These are phyloP conservation scores for Trachelus stipa DNA, from an alignment of 2,888 invertebrate species.

Conservation along the genomic window DNA sequence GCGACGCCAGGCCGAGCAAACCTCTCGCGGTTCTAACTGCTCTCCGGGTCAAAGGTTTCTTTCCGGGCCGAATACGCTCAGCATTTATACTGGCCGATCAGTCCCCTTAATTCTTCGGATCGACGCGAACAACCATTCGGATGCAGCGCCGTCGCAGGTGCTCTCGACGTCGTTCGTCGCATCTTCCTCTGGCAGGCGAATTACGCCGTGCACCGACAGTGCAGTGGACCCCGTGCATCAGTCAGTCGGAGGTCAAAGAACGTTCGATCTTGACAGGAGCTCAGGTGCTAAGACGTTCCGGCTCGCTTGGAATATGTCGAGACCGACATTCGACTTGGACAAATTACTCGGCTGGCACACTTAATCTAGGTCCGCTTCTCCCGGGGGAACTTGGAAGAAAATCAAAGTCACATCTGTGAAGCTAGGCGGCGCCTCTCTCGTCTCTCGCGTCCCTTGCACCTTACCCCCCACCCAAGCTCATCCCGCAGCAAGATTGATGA, in stretches of 20 bases:
- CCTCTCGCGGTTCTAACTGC: neutral
- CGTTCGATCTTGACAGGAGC: slow-evolving; percentile 22
- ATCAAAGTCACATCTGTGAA: slow-evolving; percentile 67
- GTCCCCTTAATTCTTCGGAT: too few relatives aligned
- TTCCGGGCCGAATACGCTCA: too few relatives aligned
- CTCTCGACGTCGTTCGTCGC: neutral
- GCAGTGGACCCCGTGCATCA: too few relatives aligned
- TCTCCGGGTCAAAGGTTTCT: too few relatives aligned
- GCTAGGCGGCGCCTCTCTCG: slow-evolving; percentile 51
- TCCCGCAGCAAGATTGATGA: slow-evolving; percentile 62
- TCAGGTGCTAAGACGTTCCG: slow-evolving; percentile 43
- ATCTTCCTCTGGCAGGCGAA: too few relatives aligned
- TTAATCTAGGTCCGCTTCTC: slow-evolving; percentile 60
- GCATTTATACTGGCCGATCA: too few relatives aligned
- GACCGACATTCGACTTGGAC: slow-evolving; percentile 39
- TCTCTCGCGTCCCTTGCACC: slow-evolving; percentile 31
- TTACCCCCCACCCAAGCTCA: slow-evolving; percentile 47
- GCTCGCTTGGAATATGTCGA: slow-evolving; percentile 38
- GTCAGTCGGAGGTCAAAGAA: too few relatives aligned
- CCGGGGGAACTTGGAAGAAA: slow-evolving; percentile 56
- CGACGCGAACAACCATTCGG: neutral
- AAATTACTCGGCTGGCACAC: slow-evolving; percentile 56
- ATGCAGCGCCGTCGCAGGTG: neutral
- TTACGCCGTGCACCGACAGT: too few relatives aligned
- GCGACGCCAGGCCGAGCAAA: neutral